Base-by-base conservation (phyloP, 2,888 invertebrate species). In the Trichopoda pennipes region DNA sequence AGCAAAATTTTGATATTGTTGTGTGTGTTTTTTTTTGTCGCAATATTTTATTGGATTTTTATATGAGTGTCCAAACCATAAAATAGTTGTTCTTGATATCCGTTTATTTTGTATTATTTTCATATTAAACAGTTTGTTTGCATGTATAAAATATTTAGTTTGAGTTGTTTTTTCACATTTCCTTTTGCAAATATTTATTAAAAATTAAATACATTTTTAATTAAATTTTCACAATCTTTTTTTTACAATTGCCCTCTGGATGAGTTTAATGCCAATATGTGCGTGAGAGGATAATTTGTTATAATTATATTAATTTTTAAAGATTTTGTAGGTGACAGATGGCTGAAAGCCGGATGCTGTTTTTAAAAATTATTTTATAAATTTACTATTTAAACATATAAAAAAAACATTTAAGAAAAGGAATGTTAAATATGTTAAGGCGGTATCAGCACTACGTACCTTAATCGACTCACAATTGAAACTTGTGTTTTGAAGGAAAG, bases 1-100 rank as follows among this genome's bases (percentile, higher is more conserved):
- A 79, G 78, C 70, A 8, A 61, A 38, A 61, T 58, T 79, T 58
- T 61, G 49, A 53, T 76, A 56, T 55, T 68, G 21, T 53, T 66
- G 58, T n/a, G n/a, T n/a, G n/a, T n/a, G n/a, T 68, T 32, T 75
- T 58, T 56, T 23, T 19, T 28, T 28, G 7, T 8, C 6, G 1
- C 9, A 14, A 21, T 7, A 21, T 66, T 58, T 68, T 68, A 55
- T 49, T 56, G 47, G 9, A 47, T 35, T 74, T 74, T 38, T 47
- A 28, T 47, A 3, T 74, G 21, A 56, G 17, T 51, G 66, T 58
- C 58, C 56, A 58, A 66, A 58, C 55, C 76, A 77, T 63, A 55
- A 77, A 77, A 69, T 55, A 35, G 66, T 69, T 49, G 28, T 17
- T 21, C 28, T 58, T 58, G 56, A 49, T 23, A 38, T 47, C 49